Percentiles rank a stretch among this genome's conserved stretches.
These are phyloP conservation scores for Tricholaema leucomelas DNA, from an alignment of 2,113 vertebrate species.

Conservation along the genomic window DNA sequence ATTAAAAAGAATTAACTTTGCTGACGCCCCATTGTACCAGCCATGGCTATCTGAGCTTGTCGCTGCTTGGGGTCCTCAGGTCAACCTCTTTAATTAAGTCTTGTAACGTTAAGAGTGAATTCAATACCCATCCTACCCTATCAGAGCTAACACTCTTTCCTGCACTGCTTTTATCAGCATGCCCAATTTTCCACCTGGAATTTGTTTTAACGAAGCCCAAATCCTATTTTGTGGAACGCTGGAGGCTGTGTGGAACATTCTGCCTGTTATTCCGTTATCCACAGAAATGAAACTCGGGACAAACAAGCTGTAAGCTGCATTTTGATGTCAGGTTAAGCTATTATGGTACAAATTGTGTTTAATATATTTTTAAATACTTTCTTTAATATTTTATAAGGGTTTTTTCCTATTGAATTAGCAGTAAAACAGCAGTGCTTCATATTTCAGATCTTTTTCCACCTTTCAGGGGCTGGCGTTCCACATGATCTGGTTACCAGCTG, in stretches of 20 bases:
- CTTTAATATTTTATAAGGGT: conserved; percentile 74
- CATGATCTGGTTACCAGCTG: conserved; percentile 68
- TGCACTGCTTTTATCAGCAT: conserved; percentile 65
- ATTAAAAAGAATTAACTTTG: conserved; percentile 52
- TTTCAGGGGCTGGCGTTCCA: conserved; percentile 47
- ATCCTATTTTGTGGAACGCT: conserved; percentile 44
- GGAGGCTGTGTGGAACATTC: conserved; percentile 56
- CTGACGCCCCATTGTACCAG: background rate
- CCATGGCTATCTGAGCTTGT: conserved; percentile 42
- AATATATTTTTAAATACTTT: conserved; percentile 78
- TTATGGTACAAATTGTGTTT: conserved; percentile 77
- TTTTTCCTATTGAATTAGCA: conserved; percentile 67
- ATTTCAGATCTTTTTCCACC: conserved; percentile 63
- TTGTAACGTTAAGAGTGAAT: conserved; percentile 60
- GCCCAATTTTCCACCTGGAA: conserved; percentile 71
- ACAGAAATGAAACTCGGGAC: conserved; percentile 23
- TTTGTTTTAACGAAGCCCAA: conserved; percentile 69
- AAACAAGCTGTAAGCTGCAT: conserved; percentile 60
- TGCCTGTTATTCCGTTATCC: conserved; percentile 23
- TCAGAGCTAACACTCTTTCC: conserved; percentile 62
- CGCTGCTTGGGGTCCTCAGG: conserved; percentile 58
- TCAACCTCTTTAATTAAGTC: conserved; percentile 73
- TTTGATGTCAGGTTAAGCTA: conserved; percentile 69
- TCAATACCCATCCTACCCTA: conserved; percentile 66
- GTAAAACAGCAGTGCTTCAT: conserved; percentile 67